phyloP scores from a whole-genome alignment of 2,113 vertebrate species.

The Antechinus flavipes region DNA sequence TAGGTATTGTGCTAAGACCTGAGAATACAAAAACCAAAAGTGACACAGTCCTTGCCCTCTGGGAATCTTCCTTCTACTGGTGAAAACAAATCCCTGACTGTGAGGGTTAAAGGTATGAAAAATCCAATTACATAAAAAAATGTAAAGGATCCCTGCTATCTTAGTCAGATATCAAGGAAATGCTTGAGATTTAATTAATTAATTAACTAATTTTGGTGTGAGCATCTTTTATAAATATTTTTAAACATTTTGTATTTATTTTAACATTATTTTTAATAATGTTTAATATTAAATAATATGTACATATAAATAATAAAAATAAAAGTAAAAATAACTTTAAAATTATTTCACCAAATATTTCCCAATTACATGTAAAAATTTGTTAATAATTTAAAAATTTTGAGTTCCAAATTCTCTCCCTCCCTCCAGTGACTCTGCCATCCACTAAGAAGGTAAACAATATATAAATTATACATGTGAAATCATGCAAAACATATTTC shows the following conservation, averaged over 20 bases:
- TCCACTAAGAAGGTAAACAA: not conserved
- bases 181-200: not conserved
- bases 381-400: not conserved
- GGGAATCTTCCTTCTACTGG: too few species aligned
- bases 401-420: not conserved
- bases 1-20: not conserved
- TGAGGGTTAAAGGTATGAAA: not conserved
- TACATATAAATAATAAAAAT: too few species aligned
- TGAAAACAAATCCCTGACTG: not conserved
- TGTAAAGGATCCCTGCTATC: not conserved
- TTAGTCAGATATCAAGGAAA: not conserved
- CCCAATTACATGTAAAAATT: not conserved
- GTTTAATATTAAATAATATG: too few species aligned
- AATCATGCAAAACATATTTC: not conserved
- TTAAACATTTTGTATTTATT: too few species aligned
- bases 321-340: not conserved
- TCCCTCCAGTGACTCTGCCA: not conserved
- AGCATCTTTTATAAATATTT: not conserved
- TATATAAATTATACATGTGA: not conserved
- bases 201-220: not conserved
- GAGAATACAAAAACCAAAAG: not conserved
- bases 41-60: not conserved
- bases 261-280: too few species aligned
- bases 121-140: not conserved
- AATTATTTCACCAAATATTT: not conserved